These are phyloP conservation scores for Scolopax mira DNA, from an alignment of 2,113 vertebrate species.

Conservation along the genomic window DNA sequence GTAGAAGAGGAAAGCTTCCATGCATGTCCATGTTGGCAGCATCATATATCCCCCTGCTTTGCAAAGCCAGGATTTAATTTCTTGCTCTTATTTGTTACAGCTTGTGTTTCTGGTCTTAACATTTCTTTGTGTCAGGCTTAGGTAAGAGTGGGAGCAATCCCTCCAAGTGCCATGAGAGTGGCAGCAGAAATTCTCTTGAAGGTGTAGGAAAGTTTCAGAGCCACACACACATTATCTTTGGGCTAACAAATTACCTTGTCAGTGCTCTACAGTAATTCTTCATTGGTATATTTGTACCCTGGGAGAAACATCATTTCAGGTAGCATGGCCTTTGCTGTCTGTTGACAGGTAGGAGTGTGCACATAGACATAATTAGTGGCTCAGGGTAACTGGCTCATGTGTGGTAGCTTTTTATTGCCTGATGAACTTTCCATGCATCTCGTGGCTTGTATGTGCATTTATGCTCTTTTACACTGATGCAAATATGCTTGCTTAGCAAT, in stretches of 20 bases:
- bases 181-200: background rate
- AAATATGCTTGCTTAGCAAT: background rate
- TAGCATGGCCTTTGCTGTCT: background rate
- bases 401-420: background rate
- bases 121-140: background rate
- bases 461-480: background rate
- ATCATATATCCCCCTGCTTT: background rate
- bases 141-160: background rate
- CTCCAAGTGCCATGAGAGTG: background rate
- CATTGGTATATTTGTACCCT: background rate
- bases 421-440: background rate
- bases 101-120: background rate
- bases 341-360: background rate
- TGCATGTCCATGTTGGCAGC: slow-evolving; percentile 31
- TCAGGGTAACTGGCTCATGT: background rate
- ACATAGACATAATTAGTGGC: background rate
- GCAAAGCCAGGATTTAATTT: slow-evolving; percentile 1
- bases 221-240: background rate
- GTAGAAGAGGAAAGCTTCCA: slow-evolving; percentile 35
- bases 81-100: background rate
- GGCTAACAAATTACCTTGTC: background rate
- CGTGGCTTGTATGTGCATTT: background rate
- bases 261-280: background rate
- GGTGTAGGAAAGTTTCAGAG: background rate
- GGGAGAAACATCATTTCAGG: background rate